A percentile compares a stretch with the other conserved stretches of the same genome.
These are phyloP conservation scores for Hemithea aestivaria DNA, from an alignment of 2,888 invertebrate species.

Conservation along the genomic window DNA sequence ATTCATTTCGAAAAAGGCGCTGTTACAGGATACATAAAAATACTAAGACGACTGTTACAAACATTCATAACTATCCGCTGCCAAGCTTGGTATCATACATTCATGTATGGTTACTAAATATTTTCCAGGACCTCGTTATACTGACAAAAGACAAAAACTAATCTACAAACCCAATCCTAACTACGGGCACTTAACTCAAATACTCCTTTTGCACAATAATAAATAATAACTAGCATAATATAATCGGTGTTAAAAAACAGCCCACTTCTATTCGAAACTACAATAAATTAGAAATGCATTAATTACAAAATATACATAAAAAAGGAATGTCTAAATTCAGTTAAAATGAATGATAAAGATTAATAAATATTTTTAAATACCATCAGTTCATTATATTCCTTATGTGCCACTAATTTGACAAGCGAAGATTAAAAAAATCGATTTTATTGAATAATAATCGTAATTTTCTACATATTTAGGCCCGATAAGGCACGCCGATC, in stretches of 20 bases:
- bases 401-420: slow-evolving; percentile 37
- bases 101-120: slow-evolving; percentile 40
- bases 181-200: slow-evolving; percentile 51
- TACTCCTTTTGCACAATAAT: slow-evolving; percentile 35
- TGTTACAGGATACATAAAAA: slow-evolving; percentile 39
- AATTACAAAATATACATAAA: slow-evolving; percentile 39
- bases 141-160: slow-evolving; percentile 23
- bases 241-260: slow-evolving; percentile 45
- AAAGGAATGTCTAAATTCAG: slow-evolving; percentile 49
- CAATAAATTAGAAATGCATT: slow-evolving; percentile 54
- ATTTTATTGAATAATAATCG: slow-evolving; percentile 3
- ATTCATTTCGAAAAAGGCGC: slow-evolving; percentile 41
- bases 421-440: slow-evolving; percentile 5
- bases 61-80: slow-evolving; percentile 58
- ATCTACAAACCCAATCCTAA: slow-evolving; percentile 45
- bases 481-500: slow-evolving; percentile 12
- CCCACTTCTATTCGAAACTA: slow-evolving; percentile 57
- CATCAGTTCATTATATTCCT: slow-evolving; percentile 16
- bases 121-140: slow-evolving; percentile 30
- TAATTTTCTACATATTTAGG: slow-evolving; percentile 12
- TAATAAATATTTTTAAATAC: slow-evolving; percentile 2
- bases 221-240: slow-evolving; percentile 27
- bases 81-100: slow-evolving; percentile 37
- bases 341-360: slow-evolving; percentile 11
- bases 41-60: slow-evolving; percentile 47